Percentiles rank a stretch among this genome's conserved stretches.
Evolutionary conservation across 1,140 invertebrate species (phyloP).

Genomic region (Eulimnadia texana): DNA sequence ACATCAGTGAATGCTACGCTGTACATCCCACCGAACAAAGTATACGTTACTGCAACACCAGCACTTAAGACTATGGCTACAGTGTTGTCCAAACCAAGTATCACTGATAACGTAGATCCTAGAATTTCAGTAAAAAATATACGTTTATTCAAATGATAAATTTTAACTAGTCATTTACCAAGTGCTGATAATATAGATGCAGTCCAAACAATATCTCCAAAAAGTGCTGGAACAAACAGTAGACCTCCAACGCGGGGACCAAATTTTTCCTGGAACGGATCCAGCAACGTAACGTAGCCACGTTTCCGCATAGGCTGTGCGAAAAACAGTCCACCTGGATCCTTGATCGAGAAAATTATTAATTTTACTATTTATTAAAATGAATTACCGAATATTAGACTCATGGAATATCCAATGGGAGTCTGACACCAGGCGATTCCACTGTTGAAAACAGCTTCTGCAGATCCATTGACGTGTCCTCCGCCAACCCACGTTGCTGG

Average conservation of each 20-base stretch:
- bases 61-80: slow-evolving; percentile 48
- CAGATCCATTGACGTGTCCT: slow-evolving; percentile 68
- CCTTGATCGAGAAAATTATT: too few species aligned
- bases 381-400: slow-evolving; percentile 50
- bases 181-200: slow-evolving; percentile 57
- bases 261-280: slow-evolving; percentile 63
- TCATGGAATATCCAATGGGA: slow-evolving; percentile 62
- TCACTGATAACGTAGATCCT: slow-evolving; percentile 54
- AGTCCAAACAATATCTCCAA: slow-evolving; percentile 65
- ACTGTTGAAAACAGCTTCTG: slow-evolving; percentile 51
- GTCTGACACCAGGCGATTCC: slow-evolving; percentile 64
- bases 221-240: slow-evolving; percentile 59
- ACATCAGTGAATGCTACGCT: slow-evolving; percentile 68
- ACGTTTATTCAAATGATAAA: not conserved
- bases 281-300: slow-evolving; percentile 70
- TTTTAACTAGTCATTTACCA: slow-evolving; percentile 31
- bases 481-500: slow-evolving; percentile 67
- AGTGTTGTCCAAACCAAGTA: slow-evolving; percentile 43
- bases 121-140: not conserved
- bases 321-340: slow-evolving; percentile 60
- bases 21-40: slow-evolving; percentile 61
- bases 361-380: too few species aligned
- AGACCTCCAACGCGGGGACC: slow-evolving; percentile 60
- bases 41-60: slow-evolving; percentile 54
- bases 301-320: slow-evolving; percentile 57